A percentile compares a stretch with the other conserved stretches of the same genome.
phyloP scores from a whole-genome alignment of 2,113 vertebrate genomes.

The Apteryx owenii region DNA sequence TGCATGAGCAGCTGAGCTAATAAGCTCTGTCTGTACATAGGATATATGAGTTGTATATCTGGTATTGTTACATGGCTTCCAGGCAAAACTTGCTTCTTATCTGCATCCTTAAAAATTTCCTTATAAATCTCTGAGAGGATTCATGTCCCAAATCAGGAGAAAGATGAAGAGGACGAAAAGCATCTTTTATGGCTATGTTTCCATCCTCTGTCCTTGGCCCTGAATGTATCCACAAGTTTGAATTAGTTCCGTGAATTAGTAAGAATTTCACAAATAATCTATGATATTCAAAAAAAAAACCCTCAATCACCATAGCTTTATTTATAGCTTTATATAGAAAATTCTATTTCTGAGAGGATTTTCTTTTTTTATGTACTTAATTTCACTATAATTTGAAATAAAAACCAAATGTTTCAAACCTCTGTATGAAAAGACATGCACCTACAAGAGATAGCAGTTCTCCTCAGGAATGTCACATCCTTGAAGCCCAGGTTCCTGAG shows the following conservation, averaged over 20 bases:
- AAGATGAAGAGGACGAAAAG: background rate
- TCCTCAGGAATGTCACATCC: background rate
- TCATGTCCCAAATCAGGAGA: background rate
- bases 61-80: background rate
- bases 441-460: background rate
- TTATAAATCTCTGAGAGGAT: background rate
- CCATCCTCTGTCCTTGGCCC: background rate
- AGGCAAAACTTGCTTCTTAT: background rate
- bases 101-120: background rate
- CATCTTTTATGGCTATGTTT: background rate
- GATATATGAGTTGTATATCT: background rate
- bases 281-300: background rate
- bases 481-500: background rate
- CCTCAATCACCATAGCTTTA: accelerated
- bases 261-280: background rate
- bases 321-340: background rate
- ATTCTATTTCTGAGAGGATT: background rate
- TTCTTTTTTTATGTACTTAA: background rate
- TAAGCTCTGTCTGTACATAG: background rate
- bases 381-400: accelerated
- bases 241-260: background rate
- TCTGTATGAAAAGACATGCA: background rate
- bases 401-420: background rate
- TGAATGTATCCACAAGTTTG: background rate
- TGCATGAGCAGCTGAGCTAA: background rate